phyloP scores from a whole-genome alignment of 2,113 vertebrate species.

The Lepidothrix coronata region DNA sequence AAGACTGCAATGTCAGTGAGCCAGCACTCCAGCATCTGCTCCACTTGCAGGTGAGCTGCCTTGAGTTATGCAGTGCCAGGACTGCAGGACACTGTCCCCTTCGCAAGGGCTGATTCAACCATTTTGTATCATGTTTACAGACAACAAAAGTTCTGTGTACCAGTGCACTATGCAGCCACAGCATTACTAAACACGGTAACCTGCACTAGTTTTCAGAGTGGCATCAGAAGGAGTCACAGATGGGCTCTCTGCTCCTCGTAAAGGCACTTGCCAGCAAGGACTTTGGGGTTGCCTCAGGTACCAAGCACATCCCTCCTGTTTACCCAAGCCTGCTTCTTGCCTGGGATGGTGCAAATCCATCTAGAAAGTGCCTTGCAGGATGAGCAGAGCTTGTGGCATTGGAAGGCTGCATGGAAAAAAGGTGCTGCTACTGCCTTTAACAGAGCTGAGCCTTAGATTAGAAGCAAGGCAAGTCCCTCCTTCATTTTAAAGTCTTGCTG shows the following conservation, averaged over 20 bases:
- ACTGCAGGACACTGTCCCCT: background rate
- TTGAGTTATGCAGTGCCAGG: accelerated
- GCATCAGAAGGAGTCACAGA: background rate
- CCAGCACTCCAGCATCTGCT: background rate
- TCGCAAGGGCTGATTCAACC: background rate
- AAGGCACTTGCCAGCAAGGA: background rate
- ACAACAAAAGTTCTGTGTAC: background rate
- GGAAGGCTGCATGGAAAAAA: background rate
- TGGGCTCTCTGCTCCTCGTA: accelerated
- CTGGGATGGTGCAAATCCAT: background rate
- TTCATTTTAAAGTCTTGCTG: background rate
- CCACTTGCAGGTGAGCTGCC: background rate
- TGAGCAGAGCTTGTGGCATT: background rate
- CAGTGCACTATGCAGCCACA: accelerated
- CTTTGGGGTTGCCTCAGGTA: background rate
- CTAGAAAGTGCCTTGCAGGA: background rate
- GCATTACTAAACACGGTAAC: background rate
- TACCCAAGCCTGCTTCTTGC: background rate
- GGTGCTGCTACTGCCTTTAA: background rate
- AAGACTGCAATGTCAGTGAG: background rate
- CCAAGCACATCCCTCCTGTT: background rate
- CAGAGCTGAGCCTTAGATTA: background rate
- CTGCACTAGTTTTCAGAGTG: background rate
- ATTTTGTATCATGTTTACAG: accelerated
- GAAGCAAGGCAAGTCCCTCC: background rate